Evolutionary conservation across 2,888 invertebrate genomes (phyloP), one percentile per base, ranked within the genome.

Genomic region (Ichneumoninae sp.): DNA sequence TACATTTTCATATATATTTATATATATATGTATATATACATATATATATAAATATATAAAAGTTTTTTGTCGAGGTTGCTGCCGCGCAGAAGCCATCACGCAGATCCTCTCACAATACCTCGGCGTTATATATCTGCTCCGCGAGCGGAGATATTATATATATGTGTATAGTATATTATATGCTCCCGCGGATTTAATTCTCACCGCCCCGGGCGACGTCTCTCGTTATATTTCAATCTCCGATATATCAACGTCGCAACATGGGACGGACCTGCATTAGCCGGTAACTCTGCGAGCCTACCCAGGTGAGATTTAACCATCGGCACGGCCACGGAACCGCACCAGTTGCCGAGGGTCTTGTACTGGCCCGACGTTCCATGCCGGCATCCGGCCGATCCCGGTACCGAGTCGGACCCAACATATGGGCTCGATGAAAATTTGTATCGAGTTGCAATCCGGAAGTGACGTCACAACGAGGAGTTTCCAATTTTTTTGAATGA

Each of bases 161-260:
- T 54, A 54, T 22, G 10, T 6, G 8, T n/a, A 52, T 54, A 54
- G 8, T 19, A 19, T 54, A 54, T 8, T 54, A 62, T 75, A 69
- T 75, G 52, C 69, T 75, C 60, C 75, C 83, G 77, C 83, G 68
- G 84, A 85, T 77, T 89, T 88, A 90, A 90, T 90, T 90, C 90
- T 89, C 88, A 87, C 87, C 86, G 84, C 82, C 70, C 83, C 50
- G 69, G 79, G 86, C 81, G 81, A 79, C 84, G 26, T 78, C 54
- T 88, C 85, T 88, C 88, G 89, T 90, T 90, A 88, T 89, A 90
- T 87, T 88, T 90, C 90, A 90, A 88, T 89, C 86, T 87, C 75
- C 84, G 84, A 88, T 89, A 89, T 87, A 87, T 88, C 87, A 86
- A 80, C 85, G 71, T 57, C 74, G 57, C 26, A 26, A 60, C 26